Evolutionary conservation across 1,140 invertebrate species (phyloP).

Genomic region (Fopius arisanus): DNA sequence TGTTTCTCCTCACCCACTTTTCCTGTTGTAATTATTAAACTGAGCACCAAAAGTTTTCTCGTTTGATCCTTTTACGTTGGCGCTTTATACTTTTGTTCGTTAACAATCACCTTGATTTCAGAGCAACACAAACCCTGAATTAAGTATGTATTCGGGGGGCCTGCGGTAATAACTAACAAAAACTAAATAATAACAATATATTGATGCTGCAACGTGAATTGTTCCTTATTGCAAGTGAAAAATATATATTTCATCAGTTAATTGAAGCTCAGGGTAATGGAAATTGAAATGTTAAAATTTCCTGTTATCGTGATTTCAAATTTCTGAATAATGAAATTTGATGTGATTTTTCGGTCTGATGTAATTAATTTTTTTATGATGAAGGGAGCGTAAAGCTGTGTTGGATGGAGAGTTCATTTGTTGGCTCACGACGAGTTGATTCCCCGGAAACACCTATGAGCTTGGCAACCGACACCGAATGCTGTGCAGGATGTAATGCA

Average conservation of each 20-base stretch:
- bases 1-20: not conserved
- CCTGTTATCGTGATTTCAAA: not conserved
- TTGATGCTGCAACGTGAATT: too few species aligned
- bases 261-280: not conserved
- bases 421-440: conserved; percentile 82
- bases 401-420: conserved; percentile 92
- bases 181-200: not conserved
- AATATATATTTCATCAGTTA: too few species aligned
- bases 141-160: not conserved
- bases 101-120: conserved; percentile 8
- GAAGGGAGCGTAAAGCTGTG: conserved; percentile 69
- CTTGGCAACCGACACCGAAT: conserved; percentile 66
- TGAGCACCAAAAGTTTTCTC: not conserved
- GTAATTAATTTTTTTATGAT: not conserved
- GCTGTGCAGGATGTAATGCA: conserved; percentile 57
- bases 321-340: not conserved
- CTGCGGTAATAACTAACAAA: not conserved
- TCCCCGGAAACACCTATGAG: conserved; percentile 82
- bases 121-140: not conserved
- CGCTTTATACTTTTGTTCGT: not conserved
- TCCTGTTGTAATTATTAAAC: not conserved
- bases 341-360: conserved; percentile 20
- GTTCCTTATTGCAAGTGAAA: too few species aligned
- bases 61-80: not conserved
- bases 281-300: not conserved